These are phyloP conservation scores for Xanthorhoe spadicearia DNA, from an alignment of 2,888 invertebrate species.

Conservation along the genomic window DNA sequence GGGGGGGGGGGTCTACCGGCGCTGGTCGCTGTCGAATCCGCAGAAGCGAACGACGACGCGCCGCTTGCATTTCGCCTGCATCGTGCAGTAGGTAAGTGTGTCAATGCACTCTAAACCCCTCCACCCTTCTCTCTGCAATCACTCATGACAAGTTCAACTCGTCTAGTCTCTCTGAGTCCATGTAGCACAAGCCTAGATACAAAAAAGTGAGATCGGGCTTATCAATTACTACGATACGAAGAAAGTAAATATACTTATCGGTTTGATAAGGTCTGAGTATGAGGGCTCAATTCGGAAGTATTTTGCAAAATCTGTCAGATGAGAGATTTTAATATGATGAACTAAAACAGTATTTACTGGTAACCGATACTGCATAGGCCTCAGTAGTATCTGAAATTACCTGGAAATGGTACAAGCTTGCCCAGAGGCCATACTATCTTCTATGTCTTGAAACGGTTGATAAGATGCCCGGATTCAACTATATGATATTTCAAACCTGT, in stretches of 20 bases:
- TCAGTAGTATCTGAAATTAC: no score
- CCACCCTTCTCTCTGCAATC: slow-evolving; percentile 72
- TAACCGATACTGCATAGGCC: no score
- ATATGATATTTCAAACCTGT: no score
- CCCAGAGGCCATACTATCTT: no score
- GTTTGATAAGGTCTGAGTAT: background rate
- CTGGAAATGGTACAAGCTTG: no score
- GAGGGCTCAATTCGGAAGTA: background rate
- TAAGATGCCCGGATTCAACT: no score
- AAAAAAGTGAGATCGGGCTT: slow-evolving; percentile 42
- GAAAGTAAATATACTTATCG: slow-evolving; percentile 21
- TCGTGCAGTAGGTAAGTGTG: slow-evolving; percentile 82
- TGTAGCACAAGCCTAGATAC: slow-evolving; percentile 51
- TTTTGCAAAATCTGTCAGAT: slow-evolving; percentile 7
- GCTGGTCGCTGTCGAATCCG: slow-evolving; percentile 63
- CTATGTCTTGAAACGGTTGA: no score
- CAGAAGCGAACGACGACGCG: slow-evolving; percentile 68
- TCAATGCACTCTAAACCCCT: slow-evolving; percentile 82
- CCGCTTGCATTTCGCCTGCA: slow-evolving; percentile 79
- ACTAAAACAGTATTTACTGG: no score
- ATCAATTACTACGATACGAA: slow-evolving; percentile 21
- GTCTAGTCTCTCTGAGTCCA: slow-evolving; percentile 59
- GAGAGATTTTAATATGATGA: no score
- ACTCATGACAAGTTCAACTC: slow-evolving; percentile 76
- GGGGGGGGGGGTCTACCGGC: slow-evolving; percentile 58